These are phyloP conservation scores for Zosterops japonicus DNA, from an alignment of 2,113 vertebrate species.

Conservation along the genomic window DNA sequence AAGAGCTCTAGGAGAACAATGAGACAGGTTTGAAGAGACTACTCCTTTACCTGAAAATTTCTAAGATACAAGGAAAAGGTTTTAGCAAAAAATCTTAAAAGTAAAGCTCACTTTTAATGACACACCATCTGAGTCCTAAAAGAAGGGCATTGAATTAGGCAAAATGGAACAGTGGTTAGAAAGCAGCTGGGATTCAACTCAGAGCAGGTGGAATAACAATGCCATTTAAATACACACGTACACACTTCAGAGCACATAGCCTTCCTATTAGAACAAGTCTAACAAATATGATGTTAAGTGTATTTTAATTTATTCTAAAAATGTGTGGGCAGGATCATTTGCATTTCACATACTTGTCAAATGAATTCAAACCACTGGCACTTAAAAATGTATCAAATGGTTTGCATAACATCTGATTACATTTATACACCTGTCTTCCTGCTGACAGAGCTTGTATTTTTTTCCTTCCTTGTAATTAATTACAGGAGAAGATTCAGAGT, in stretches of 20 bases:
- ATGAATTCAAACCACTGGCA: slow-evolving; percentile 47
- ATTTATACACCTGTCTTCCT: slow-evolving; percentile 60
- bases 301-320: slow-evolving; percentile 68
- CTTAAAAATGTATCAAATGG: slow-evolving; percentile 59
- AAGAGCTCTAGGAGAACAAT: background rate
- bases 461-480: slow-evolving; percentile 53
- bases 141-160: background rate
- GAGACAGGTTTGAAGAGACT: background rate
- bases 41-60: background rate
- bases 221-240: background rate
- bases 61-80: background rate
- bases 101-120: background rate
- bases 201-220: slow-evolving; percentile 39
- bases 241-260: background rate
- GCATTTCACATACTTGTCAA: slow-evolving; percentile 68
- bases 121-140: background rate
- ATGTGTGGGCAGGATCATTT: slow-evolving; percentile 59
- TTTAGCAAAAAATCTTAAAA: background rate
- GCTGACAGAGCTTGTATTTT: slow-evolving; percentile 43
- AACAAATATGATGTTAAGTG: slow-evolving; percentile 53
- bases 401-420: slow-evolving; percentile 66
- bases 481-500: slow-evolving; percentile 21
- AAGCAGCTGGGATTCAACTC: background rate
- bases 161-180: background rate
- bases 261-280: slow-evolving; percentile 49